Conservation (phyloP, 2,888 invertebrate species). For the Heliothis peltigera region DNA sequence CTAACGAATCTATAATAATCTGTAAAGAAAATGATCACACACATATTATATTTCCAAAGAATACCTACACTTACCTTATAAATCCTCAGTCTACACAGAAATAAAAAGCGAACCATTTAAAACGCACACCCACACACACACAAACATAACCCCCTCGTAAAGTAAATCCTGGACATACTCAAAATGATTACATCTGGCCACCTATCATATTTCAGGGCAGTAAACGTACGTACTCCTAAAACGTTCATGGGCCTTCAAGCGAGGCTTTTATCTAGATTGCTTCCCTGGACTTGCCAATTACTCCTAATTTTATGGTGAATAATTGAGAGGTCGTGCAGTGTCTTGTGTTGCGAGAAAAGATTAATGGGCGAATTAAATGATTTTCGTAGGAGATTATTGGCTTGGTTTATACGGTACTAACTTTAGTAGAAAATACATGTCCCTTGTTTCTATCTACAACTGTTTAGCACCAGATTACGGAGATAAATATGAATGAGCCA, state of each 20-base stretch:
- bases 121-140: slow-evolving; percentile 14
- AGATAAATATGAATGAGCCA: too few species aligned
- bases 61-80: slow-evolving; percentile 5
- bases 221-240: slow-evolving; percentile 57
- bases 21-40: too few species aligned
- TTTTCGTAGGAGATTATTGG: neutral
- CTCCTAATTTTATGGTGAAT: slow-evolving; percentile 77
- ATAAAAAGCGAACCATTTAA: slow-evolving; percentile 50
- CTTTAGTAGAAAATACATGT: too few species aligned
- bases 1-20: too few species aligned
- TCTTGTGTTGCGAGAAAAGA: slow-evolving; percentile 3
- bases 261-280: slow-evolving; percentile 81
- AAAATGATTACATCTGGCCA: slow-evolving; percentile 56
- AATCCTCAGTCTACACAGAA: slow-evolving; percentile 14
- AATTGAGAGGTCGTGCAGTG: slow-evolving; percentile 65
- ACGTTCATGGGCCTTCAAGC: slow-evolving; percentile 61
- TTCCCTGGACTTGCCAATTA: slow-evolving; percentile 71
- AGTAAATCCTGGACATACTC: slow-evolving; percentile 61
- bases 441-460: too few species aligned
- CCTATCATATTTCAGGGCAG: slow-evolving; percentile 62
- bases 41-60: too few species aligned
- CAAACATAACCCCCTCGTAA: slow-evolving; percentile 33
- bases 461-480: too few species aligned
- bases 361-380: slow-evolving; percentile 1
- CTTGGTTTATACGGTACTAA: neutral